Percentiles rank a stretch among this genome's conserved stretches.
phyloP scores from a whole-genome alignment of 2,797 vertebrate genomes.

The Varecia variegata region DNA sequence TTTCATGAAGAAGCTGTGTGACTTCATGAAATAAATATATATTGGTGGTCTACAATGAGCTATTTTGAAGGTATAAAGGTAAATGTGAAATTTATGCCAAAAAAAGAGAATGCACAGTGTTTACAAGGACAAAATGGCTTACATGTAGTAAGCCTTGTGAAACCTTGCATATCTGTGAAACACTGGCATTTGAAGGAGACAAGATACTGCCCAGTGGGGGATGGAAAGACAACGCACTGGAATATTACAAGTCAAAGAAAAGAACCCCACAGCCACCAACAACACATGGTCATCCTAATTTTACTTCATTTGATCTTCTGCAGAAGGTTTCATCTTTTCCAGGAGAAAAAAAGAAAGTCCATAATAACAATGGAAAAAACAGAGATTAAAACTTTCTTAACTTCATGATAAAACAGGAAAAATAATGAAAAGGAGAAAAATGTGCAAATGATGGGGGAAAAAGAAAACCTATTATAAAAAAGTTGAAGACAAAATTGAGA shows the following conservation, averaged over 20 bases:
- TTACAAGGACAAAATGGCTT: background rate
- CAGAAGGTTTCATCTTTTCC: background rate
- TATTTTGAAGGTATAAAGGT: background rate
- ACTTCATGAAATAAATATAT: background rate
- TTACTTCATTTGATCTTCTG: background rate
- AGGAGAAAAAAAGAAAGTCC: fast-evolving
- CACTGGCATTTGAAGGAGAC: background rate
- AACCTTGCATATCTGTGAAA: background rate
- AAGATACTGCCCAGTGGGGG: background rate
- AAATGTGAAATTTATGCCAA: background rate
- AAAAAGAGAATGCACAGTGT: background rate
- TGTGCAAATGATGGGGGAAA: too few relatives aligned
- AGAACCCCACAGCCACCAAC: background rate
- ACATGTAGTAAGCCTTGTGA: background rate
- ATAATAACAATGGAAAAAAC: background rate
- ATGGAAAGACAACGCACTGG: background rate
- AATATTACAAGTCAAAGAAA: background rate
- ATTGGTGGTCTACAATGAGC: background rate
- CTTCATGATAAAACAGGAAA: background rate
- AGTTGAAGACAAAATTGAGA: background rate
- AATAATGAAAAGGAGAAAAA: background rate
- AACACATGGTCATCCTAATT: background rate
- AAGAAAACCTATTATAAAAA: background rate
- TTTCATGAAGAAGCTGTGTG: background rate
- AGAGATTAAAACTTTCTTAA: background rate